phyloP scores from a whole-genome alignment of 2,888 invertebrate genomes.

The Junonia oenone region DNA sequence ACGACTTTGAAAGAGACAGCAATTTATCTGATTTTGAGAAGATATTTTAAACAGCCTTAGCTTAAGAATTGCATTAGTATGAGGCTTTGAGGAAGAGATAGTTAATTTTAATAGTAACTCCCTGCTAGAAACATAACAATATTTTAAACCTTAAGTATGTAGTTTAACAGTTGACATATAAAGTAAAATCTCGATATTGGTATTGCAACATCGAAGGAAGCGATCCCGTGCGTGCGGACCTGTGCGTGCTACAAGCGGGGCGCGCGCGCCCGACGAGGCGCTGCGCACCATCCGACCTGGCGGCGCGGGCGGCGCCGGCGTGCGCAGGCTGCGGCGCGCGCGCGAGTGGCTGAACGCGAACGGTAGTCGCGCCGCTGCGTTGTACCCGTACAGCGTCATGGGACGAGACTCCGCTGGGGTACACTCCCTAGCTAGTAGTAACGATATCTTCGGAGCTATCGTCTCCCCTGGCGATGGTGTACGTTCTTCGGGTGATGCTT shows the following conservation, averaged over 20 bases:
- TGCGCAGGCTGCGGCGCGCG: constrained; percentile 43
- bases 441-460: constrained; percentile 72
- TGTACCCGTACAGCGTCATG: constrained; percentile 75
- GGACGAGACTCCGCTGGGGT: constrained; percentile 62
- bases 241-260: constrained; percentile 46
- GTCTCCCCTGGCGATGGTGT: constrained; percentile 57
- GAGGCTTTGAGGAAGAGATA: too few relatives aligned
- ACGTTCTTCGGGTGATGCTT: constrained; percentile 61
- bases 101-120: too few relatives aligned
- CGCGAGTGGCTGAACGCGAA: constrained; percentile 70
- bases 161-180: too few relatives aligned
- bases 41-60: too few relatives aligned
- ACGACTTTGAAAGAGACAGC: too few relatives aligned
- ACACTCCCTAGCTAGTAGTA: constrained; percentile 56
- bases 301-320: constrained; percentile 47
- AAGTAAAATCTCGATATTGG: too few relatives aligned
- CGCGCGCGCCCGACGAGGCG: constrained; percentile 69
- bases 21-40: too few relatives aligned
- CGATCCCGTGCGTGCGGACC: constrained; percentile 47
- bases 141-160: too few relatives aligned
- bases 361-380: constrained; percentile 70
- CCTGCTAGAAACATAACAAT: too few relatives aligned
- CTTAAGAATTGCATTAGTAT: too few relatives aligned
- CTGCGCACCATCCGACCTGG: constrained; percentile 75
- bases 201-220: background rate